Evolutionary conservation across 2,888 invertebrate species (phyloP).

Genomic region (Ellobium chinense): DNA sequence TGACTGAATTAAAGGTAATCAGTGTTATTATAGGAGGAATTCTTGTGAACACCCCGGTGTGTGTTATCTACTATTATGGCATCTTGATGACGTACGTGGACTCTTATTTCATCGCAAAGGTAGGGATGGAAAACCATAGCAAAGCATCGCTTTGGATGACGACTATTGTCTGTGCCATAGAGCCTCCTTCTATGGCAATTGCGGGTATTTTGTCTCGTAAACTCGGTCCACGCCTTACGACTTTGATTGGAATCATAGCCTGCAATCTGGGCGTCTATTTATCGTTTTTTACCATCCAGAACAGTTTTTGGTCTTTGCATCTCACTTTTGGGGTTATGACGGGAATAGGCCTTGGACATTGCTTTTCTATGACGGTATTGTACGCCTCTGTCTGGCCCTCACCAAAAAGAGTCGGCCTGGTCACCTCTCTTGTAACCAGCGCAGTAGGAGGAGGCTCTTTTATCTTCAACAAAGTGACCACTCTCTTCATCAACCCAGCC

Average conservation of each 20-base stretch:
- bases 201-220: not conserved
- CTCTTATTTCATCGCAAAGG: slow-evolving; percentile 7
- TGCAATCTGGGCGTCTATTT: not conserved
- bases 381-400: not conserved
- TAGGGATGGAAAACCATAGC: not conserved
- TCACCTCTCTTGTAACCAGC: not conserved
- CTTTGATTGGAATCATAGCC: not conserved
- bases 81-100: slow-evolving; percentile 9
- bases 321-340: not conserved
- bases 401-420: not conserved
- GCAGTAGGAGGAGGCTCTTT: slow-evolving; percentile 5
- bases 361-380: not conserved
- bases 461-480: not conserved
- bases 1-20: not conserved
- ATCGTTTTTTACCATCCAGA: not conserved
- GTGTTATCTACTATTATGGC: not conserved
- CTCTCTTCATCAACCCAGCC: slow-evolving; percentile 1
- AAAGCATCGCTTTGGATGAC: slow-evolving; percentile 3
- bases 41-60: not conserved
- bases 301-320: slow-evolving; percentile 13
- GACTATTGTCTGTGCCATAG: not conserved
- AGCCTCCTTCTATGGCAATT: not conserved
- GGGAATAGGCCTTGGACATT: not conserved
- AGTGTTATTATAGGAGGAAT: slow-evolving; percentile 16
- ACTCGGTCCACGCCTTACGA: slow-evolving; percentile 5